Conservation (phyloP, 1,140 invertebrate species). For the Brachionus asplanchnoidis region DNA sequence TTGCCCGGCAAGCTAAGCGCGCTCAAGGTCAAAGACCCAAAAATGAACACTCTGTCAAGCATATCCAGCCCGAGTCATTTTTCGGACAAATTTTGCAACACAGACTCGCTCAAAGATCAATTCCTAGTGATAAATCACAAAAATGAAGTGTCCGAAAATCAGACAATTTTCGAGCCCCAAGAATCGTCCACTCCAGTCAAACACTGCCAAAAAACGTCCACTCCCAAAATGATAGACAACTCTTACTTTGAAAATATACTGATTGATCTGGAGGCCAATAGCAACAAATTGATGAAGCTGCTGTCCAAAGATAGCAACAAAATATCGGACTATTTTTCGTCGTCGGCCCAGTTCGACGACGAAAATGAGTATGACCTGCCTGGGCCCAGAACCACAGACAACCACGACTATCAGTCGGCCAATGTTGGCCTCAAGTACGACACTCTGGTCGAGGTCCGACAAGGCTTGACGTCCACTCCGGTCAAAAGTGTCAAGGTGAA, state of each 20-base stretch:
- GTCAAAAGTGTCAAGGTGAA: background rate
- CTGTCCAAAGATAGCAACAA: slow-evolving; percentile 18
- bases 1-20: background rate
- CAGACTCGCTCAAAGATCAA: background rate
- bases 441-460: background rate
- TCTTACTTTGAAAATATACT: slow-evolving; percentile 35
- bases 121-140: slow-evolving; percentile 24
- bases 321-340: slow-evolving; percentile 16
- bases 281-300: background rate
- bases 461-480: background rate
- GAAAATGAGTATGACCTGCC: slow-evolving; percentile 25
- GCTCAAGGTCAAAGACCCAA: no score
- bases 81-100: background rate
- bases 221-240: slow-evolving; percentile 13
- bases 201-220: background rate
- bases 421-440: background rate
- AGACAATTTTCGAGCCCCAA: slow-evolving; percentile 10
- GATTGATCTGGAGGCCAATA: slow-evolving; percentile 8
- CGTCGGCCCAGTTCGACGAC: slow-evolving; percentile 5
- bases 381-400: background rate
- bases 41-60: background rate
- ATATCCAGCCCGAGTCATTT: background rate
- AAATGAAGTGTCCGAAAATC: background rate
- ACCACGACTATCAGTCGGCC: background rate
- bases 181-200: slow-evolving; percentile 1